These are phyloP conservation scores for Pogonocichla stellata DNA, from an alignment of 2,113 vertebrate genomes.

Conservation along the genomic window DNA sequence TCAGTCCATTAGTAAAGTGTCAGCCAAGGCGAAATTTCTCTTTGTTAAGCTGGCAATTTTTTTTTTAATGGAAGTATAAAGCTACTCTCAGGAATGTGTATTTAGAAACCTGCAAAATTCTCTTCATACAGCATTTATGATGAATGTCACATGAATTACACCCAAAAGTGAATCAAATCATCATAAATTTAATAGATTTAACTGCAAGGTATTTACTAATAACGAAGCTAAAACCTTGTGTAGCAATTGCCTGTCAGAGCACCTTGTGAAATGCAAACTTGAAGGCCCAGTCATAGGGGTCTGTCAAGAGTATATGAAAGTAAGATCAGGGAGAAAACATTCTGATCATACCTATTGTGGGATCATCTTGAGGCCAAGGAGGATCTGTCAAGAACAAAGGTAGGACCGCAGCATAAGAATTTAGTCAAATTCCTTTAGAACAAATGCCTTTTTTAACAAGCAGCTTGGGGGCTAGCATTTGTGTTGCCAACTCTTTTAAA, in stretches of 20 bases:
- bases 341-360: background rate
- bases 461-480: background rate
- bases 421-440: background rate
- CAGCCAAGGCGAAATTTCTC: background rate
- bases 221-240: background rate
- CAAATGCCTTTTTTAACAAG: background rate
- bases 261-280: background rate
- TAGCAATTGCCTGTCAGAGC: background rate
- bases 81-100: background rate
- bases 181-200: background rate
- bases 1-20: background rate
- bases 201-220: background rate
- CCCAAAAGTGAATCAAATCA: background rate
- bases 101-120: background rate
- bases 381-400: background rate
- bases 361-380: background rate
- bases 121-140: background rate
- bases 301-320: no score
- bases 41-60: background rate
- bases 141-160: accelerated
- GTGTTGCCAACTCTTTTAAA: background rate
- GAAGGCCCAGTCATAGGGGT: background rate
- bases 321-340: background rate
- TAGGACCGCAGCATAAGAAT: background rate
- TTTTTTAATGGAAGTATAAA: background rate